Evolutionary conservation across 2,113 vertebrate genomes (phyloP).

Genomic region (Motacilla tschutschensis): DNA sequence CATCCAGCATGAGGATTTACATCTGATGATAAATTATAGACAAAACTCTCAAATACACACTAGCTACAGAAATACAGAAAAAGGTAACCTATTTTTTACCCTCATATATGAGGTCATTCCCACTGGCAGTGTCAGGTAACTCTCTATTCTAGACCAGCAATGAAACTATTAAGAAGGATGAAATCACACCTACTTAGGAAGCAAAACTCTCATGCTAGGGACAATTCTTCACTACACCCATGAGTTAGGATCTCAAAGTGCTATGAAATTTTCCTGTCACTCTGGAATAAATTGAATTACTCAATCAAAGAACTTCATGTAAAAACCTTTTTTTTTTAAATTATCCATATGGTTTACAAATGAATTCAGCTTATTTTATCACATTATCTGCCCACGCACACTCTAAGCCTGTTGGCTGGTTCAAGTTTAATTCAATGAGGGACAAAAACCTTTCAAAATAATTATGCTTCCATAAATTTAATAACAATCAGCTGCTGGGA

Average conservation of each 20-base stretch:
- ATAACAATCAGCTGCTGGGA: background rate
- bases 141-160: background rate
- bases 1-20: background rate
- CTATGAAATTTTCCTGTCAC: background rate
- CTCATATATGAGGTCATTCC: background rate
- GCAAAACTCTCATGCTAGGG: background rate
- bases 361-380: background rate
- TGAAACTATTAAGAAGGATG: background rate
- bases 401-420: background rate
- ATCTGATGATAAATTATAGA: background rate
- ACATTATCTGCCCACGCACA: background rate
- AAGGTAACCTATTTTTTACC: background rate
- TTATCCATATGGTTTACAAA: background rate
- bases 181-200: background rate
- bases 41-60: background rate
- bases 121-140: rapidly evolving
- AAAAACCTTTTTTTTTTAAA: background rate
- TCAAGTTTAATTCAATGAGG: background rate
- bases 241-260: background rate
- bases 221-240: background rate
- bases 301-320: background rate
- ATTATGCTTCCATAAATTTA: background rate
- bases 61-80: background rate
- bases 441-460: background rate
- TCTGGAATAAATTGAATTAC: background rate